A percentile compares a stretch with the other conserved stretches of the same genome.
Conservation (phyloP, 2,888 invertebrate genomes). For the Thelaira solivaga region DNA sequence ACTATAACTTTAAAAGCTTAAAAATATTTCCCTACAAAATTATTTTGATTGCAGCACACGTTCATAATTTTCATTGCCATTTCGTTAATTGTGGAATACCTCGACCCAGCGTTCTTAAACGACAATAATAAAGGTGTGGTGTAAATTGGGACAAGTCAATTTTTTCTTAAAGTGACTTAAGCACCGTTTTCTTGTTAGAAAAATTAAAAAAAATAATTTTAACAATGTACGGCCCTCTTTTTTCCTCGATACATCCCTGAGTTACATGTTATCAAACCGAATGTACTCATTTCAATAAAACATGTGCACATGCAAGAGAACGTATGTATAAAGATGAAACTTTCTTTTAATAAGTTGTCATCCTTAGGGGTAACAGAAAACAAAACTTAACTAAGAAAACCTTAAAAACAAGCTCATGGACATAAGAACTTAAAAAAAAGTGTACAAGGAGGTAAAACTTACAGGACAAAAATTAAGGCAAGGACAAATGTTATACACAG, state of each 20-base stretch:
- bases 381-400: not conserved
- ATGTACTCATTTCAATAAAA: slow-evolving; percentile 23
- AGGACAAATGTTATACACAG: slow-evolving; percentile 27
- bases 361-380: slow-evolving; percentile 51
- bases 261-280: not conserved
- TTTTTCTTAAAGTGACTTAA: too few species aligned
- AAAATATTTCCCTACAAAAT: too few species aligned
- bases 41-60: too few species aligned
- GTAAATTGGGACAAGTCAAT: too few species aligned
- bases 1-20: too few species aligned
- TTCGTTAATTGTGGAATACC: too few species aligned
- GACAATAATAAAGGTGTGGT: too few species aligned
- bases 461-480: slow-evolving; percentile 40
- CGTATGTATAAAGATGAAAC: slow-evolving; percentile 17
- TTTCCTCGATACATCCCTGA: not conserved
- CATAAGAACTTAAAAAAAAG: slow-evolving; percentile 26
- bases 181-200: too few species aligned
- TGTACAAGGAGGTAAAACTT: slow-evolving; percentile 49
- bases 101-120: too few species aligned
- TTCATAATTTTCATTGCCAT: too few species aligned
- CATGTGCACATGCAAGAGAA: slow-evolving; percentile 37
- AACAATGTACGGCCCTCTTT: too few species aligned
- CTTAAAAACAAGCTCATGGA: slow-evolving; percentile 34
- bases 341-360: slow-evolving; percentile 54
- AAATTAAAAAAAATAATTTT: too few species aligned